Conservation (phyloP, 2,113 vertebrate species). For the Asarcornis scutulata region DNA sequence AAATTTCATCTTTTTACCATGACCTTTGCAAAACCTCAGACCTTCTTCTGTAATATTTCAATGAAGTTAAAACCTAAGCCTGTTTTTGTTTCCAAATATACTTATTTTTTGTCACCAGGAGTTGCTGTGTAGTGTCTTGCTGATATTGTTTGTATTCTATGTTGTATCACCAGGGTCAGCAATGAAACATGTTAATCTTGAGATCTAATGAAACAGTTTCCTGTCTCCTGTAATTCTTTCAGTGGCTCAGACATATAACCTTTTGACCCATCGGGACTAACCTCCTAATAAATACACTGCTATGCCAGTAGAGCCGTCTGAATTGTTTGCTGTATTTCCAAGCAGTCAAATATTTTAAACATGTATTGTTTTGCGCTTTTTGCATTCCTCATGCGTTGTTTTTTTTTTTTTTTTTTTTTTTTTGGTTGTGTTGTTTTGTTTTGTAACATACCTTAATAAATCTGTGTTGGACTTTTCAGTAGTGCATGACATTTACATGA, state of each 20-base stretch:
- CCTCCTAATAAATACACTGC: conserved; percentile 29
- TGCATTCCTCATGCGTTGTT: not conserved
- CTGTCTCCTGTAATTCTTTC: conserved; percentile 30
- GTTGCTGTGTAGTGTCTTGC: conserved; percentile 29
- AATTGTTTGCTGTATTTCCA: not conserved
- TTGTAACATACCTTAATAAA: not conserved
- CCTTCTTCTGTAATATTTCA: not conserved
- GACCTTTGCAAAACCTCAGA: not conserved
- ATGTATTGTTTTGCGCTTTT: not conserved
- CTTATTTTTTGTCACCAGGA: not conserved
- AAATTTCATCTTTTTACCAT: not conserved
- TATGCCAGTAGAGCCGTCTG: not conserved
- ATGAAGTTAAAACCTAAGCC: not conserved
- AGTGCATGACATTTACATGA: not conserved
- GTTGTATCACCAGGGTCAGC: not conserved
- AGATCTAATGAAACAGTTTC: conserved; percentile 53
- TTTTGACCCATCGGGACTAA: conserved; percentile 18
- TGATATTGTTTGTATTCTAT: not conserved
- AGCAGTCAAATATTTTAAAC: not conserved
- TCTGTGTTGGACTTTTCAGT: not conserved
- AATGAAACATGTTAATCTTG: conserved; percentile 38
- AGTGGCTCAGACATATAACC: conserved; percentile 44
- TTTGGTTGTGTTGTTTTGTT: not conserved
- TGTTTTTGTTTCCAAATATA: not conserved
- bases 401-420: too few species aligned